Base-by-base conservation (phyloP, 1,140 invertebrate species). In the Odontomachus brunneus region DNA sequence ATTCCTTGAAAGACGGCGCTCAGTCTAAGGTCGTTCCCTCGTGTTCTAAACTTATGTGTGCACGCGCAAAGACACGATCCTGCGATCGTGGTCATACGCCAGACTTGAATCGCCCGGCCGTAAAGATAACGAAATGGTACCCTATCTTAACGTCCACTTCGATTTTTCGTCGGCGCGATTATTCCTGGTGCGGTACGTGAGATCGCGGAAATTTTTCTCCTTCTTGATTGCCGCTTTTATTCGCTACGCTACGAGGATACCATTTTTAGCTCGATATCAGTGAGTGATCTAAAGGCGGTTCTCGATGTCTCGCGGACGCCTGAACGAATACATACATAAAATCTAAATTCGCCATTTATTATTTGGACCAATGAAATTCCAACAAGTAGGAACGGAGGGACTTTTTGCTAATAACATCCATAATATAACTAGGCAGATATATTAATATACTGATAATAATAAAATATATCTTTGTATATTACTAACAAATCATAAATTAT, bases 91-190 rank as follows among this genome's bases (percentile, higher is more conserved):
- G 84, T 72, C 76, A 44, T 82, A 88, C 60, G 73, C 88, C 62
- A 53, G 66, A 51, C 84, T n/a, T 53, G 80, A 86, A 90, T 84
- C 85, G 80, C 72, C 59, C 24, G 78, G 82, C 85, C 85, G 83
- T 92, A 92, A 92, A 93, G 91, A 92, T 93, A 93, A 91, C 85
- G 76, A 89, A 93, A 93, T 89, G 85, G 87, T 87, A 73, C 81
- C 81, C 85, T 92, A 88, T 88, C 87, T 88, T 88, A 88, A 88
- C 60, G 83, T 63, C 73, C 86, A 63, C 73, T 87, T 88, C 55
- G 78, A 83, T 85, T 85, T 88, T 87, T 88, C 78, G 51, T 53
- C n/a, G 69, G 51, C 9, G 33, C 44, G 83, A 86, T 84, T 85
- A 85, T 82, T 87, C 76, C 53, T 15, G 24, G 74, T 55, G 24